These are phyloP conservation scores for Chymomyza costata DNA, from an alignment of 1,140 invertebrate genomes.

Conservation along the genomic window DNA sequence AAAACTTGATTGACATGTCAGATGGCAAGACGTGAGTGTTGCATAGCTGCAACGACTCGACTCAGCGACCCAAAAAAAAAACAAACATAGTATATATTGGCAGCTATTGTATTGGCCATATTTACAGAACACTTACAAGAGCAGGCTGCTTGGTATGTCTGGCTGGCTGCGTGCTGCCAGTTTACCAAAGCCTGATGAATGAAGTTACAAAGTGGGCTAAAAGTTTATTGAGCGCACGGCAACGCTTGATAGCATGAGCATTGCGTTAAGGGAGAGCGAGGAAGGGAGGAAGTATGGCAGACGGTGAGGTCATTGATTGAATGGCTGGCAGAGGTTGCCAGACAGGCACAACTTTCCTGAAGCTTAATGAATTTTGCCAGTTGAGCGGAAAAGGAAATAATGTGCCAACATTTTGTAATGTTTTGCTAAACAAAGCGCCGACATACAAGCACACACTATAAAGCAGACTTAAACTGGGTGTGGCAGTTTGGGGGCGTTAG, in stretches of 20 bases:
- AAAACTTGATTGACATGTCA: slow-evolving; percentile 42
- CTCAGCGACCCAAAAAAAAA: slow-evolving; percentile 37
- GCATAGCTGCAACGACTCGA: slow-evolving; percentile 27
- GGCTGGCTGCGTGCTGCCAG: slow-evolving; percentile 31
- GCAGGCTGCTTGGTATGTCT: slow-evolving; percentile 8
- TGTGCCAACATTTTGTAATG: slow-evolving; percentile 43
- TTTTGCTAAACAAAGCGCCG: slow-evolving; percentile 14
- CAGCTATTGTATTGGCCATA: slow-evolving; percentile 47
- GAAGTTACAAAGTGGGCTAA: slow-evolving; percentile 53
- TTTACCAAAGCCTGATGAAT: no score
- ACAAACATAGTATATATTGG: no score
- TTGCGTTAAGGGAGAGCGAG: neutral
- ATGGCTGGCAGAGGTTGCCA: slow-evolving; percentile 21
- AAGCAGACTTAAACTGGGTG: neutral
- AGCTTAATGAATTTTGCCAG: slow-evolving; percentile 66
- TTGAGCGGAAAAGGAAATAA: slow-evolving; percentile 64
- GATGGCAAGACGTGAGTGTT: neutral
- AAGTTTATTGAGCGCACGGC: slow-evolving; percentile 62
- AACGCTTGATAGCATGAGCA: no score
- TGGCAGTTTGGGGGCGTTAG: slow-evolving; percentile 3
- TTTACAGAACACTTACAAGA: slow-evolving; percentile 67
- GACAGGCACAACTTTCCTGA: slow-evolving; percentile 35
- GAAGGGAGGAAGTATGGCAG: neutral
- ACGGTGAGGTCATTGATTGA: slow-evolving; percentile 27
- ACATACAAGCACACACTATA: neutral